Conservation (phyloP, 2,797 vertebrate species). For the Lepilemur septentrionalis region DNA sequence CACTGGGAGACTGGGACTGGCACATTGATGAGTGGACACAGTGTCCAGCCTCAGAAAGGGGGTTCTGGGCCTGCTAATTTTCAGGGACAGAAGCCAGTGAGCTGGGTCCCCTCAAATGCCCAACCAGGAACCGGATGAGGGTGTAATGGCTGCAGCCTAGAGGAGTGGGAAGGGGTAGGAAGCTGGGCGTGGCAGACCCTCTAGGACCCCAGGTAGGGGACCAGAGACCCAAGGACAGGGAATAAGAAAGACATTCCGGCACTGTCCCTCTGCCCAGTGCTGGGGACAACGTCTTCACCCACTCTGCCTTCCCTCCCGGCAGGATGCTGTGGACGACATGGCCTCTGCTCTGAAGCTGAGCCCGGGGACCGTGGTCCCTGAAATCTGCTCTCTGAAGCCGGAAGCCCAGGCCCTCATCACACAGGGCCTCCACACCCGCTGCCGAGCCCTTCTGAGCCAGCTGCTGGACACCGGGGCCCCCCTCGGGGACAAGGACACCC, state of each 20-base stretch:
- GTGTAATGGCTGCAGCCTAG: background rate
- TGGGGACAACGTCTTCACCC: accelerated
- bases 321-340: conserved; percentile 92
- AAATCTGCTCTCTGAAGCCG: conserved; percentile 90
- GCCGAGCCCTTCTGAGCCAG: conserved; percentile 84
- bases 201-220: background rate
- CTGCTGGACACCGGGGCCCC: conserved; percentile 68
- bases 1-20: background rate
- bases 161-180: background rate
- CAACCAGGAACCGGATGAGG: background rate
- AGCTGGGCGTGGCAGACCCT: background rate
- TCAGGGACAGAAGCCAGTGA: background rate
- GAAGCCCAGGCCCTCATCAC: conserved; percentile 86
- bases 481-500: conserved; percentile 80
- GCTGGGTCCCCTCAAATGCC: background rate
- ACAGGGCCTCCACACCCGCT: conserved; percentile 90
- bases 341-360: conserved; percentile 88
- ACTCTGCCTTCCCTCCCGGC: background rate
- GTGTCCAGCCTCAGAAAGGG: background rate
- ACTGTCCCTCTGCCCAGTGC: background rate
- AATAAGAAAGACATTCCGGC: background rate
- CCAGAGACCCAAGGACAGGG: background rate
- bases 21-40: background rate
- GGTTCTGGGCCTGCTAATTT: background rate
- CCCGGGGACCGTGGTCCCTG: conserved; percentile 83